phyloP scores from a whole-genome alignment of 2,888 invertebrate genomes.

The Hyalella azteca region DNA sequence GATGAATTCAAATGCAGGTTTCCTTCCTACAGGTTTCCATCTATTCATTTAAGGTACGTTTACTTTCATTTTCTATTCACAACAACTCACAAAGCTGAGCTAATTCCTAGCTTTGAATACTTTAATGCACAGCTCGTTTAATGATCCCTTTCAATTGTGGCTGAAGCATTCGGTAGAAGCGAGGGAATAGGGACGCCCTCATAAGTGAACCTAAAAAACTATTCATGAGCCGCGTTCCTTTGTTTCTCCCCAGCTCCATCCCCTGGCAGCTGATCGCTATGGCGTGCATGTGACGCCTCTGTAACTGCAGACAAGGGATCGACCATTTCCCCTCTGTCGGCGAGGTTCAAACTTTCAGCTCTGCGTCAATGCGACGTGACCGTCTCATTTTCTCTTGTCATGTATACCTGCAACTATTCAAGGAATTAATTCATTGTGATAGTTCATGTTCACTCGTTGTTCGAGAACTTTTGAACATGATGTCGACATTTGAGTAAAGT shows the following conservation, averaged over 20 bases:
- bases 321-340: neutral
- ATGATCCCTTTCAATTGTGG: neutral
- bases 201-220: slow-evolving; percentile 1
- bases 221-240: slow-evolving; percentile 4
- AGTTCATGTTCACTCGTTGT: too few species aligned
- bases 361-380: too few species aligned
- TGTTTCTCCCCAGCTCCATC: neutral
- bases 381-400: too few species aligned
- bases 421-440: too few species aligned
- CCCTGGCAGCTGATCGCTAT: slow-evolving; percentile 4
- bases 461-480: too few species aligned
- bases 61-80: too few species aligned
- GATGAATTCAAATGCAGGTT: too few species aligned
- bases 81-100: neutral
- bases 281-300: slow-evolving; percentile 24
- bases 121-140: neutral
- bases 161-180: neutral
- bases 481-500: too few species aligned
- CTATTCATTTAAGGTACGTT: too few species aligned
- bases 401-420: too few species aligned
- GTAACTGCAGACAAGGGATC: slow-evolving; percentile 17
- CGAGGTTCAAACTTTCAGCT: neutral
- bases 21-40: too few species aligned
- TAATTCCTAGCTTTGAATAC: neutral
- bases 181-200: neutral